These are phyloP conservation scores for Aplochiton taeniatus DNA, from an alignment of 2,797 vertebrate genomes.

Conservation along the genomic window DNA sequence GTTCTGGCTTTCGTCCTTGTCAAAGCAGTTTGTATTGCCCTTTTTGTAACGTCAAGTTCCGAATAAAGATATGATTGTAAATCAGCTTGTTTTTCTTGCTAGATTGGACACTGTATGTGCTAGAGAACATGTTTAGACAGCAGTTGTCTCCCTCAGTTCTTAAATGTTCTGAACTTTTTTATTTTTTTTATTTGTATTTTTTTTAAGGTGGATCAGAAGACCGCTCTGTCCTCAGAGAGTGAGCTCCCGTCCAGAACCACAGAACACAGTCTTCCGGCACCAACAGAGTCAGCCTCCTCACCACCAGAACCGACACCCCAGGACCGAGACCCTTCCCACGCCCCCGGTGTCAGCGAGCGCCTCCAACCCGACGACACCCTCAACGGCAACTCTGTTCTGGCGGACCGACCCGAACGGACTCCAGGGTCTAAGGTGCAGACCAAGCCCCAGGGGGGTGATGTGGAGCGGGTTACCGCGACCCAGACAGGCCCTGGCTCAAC, in stretches of 20 bases:
- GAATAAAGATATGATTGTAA: too few relatives aligned
- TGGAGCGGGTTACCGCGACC: constrained; percentile 26
- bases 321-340: not conserved
- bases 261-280: constrained; percentile 19
- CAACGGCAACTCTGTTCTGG: constrained; percentile 19
- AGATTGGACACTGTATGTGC: not conserved
- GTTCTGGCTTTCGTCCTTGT: too few relatives aligned
- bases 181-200: too few relatives aligned
- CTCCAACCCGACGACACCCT: constrained; percentile 22
- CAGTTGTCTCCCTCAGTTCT: not conserved
- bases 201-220: constrained; percentile 55
- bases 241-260: constrained; percentile 23
- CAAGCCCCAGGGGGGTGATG: constrained; percentile 32
- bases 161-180: not conserved
- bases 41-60: too few relatives aligned
- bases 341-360: constrained; percentile 18
- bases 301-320: too few relatives aligned
- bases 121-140: not conserved
- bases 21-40: too few relatives aligned
- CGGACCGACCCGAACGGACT: constrained; percentile 23
- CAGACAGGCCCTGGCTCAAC: constrained; percentile 26
- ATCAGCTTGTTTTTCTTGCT: too few relatives aligned
- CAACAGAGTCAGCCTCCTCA: not conserved
- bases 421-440: constrained; percentile 37
- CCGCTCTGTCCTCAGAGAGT: constrained; percentile 29